Evolutionary conservation across 2,888 invertebrate species (phyloP), one percentile per base, ranked within the genome.

Genomic region (Leptopilina syphax): DNA sequence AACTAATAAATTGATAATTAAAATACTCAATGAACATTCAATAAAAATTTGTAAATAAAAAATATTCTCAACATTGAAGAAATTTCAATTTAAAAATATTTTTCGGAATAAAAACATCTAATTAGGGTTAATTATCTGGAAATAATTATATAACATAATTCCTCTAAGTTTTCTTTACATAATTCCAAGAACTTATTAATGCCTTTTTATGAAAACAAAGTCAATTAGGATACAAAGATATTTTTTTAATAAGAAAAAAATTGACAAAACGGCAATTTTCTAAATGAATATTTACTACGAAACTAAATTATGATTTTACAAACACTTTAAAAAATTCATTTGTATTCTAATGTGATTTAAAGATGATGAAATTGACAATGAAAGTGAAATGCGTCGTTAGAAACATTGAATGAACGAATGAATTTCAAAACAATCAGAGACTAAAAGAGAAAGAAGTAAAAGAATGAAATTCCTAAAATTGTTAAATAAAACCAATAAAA

Each of bases 321-420:
- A 6, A 9, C 65, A 68, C 34, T n/a, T 65, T 27, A 27, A 27
- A 47, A 63, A 34, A 44, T n/a, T 41, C 50, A 54, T 9, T 63
- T 34, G 2, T 34, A 18, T 70, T 73, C 57, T 57, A 41, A 34
- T 57, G 18, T 24, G 12, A 18, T 50, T 50, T 50, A 8, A 44
- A 24, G 50, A 73, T 73, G 73, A 73, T 73, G 34, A 73, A 73
- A 73, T 63, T 63, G 18, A 63, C 18, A 63, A 63, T 7, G 18
- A 63, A n/a, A 63, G 63, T 18, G 24, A 63, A 63, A 24, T 63
- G 63, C 6, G 8, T 63, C 63, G 63, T 18, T 12, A 50, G 50
- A 50, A 50, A 50, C 9, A 50, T 12, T 10, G 50, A 8, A 50
- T 34, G 34, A 44, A 44, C 7, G 6, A 44, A 10, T 50, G 50